A percentile compares a stretch with the other conserved stretches of the same genome.
phyloP scores from a whole-genome alignment of 2,888 invertebrate species.

The Cataglyphis rosenhaueri region DNA sequence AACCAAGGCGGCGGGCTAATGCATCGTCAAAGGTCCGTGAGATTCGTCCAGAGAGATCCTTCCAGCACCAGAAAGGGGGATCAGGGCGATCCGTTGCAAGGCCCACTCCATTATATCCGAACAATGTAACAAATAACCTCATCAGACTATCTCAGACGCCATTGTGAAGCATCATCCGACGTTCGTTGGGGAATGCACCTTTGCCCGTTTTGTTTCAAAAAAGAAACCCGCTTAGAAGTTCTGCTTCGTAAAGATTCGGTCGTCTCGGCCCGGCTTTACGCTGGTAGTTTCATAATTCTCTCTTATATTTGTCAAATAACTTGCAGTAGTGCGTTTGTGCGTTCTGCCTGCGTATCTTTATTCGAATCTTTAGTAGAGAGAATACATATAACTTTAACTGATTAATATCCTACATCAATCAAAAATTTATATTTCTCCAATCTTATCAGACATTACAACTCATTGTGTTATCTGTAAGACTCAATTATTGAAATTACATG shows the following conservation, averaged over 20 bases:
- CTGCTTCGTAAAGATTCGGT: constrained; percentile 47
- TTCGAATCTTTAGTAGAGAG: neutral
- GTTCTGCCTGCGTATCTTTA: neutral
- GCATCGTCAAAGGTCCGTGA: constrained; percentile 71
- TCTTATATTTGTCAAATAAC: constrained; percentile 54
- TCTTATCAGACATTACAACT: neutral
- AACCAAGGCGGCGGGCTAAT: constrained; percentile 28
- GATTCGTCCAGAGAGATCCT: constrained; percentile 62
- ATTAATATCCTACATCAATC: neutral
- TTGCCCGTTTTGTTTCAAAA: constrained; percentile 59
- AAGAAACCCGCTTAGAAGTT: constrained; percentile 52
- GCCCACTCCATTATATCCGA: constrained; percentile 77
- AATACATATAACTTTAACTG: neutral
- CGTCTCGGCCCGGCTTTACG: constrained; percentile 30
- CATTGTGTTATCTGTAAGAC: neutral
- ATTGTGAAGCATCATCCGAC: constrained; percentile 75
- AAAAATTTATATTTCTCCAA: neutral
- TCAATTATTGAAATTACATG: neutral
- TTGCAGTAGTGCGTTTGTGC: neutral
- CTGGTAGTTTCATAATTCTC: constrained; percentile 62
- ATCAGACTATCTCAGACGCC: constrained; percentile 78
- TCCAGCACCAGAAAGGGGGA: constrained; percentile 66
- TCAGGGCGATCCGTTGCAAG: constrained; percentile 72
- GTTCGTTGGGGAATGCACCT: constrained; percentile 70
- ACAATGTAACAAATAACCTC: constrained; percentile 82